These are phyloP conservation scores for Leptura quadrifasciata DNA, from an alignment of 2,888 invertebrate genomes.

Conservation along the genomic window DNA sequence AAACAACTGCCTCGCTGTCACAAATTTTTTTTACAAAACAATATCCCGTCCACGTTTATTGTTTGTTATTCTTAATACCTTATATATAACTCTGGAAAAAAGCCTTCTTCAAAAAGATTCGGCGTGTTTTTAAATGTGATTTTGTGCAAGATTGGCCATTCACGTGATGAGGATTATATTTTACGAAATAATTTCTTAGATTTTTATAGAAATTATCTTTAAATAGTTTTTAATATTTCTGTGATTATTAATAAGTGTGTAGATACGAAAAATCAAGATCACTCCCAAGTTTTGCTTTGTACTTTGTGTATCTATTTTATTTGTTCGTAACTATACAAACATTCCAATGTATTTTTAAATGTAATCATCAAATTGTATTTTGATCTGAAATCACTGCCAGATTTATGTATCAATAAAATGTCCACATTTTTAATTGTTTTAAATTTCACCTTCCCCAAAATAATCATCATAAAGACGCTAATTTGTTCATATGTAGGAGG, in stretches of 20 bases:
- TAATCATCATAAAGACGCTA: too few relatives aligned
- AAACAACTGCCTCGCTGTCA: background rate
- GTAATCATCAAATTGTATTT: slow-evolving; percentile 72
- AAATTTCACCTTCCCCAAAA: background rate
- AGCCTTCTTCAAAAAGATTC: background rate
- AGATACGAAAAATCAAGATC: slow-evolving; percentile 59
- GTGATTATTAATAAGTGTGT: slow-evolving; percentile 72
- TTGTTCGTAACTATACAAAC: slow-evolving; percentile 49
- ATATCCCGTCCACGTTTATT: background rate
- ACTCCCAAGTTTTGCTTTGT: slow-evolving; percentile 60
- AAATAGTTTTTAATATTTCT: slow-evolving; percentile 65
- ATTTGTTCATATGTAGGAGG: too few relatives aligned
- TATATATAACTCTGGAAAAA: background rate
- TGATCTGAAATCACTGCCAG: slow-evolving; percentile 73
- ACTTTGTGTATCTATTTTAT: slow-evolving; percentile 67
- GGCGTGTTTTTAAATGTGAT: background rate
- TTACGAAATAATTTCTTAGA: slow-evolving; percentile 15
- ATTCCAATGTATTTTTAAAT: slow-evolving; percentile 72
- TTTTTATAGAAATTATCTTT: slow-evolving; percentile 52
- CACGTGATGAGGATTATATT: slow-evolving; percentile 20
- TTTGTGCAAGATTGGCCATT: background rate
- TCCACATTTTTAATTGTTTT: slow-evolving; percentile 59
- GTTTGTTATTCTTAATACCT: background rate
- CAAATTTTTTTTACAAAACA: background rate
- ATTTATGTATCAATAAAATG: slow-evolving; percentile 71